Evolutionary conservation across 2,888 invertebrate species (phyloP).

Genomic region (Habroteleia sp.): DNA sequence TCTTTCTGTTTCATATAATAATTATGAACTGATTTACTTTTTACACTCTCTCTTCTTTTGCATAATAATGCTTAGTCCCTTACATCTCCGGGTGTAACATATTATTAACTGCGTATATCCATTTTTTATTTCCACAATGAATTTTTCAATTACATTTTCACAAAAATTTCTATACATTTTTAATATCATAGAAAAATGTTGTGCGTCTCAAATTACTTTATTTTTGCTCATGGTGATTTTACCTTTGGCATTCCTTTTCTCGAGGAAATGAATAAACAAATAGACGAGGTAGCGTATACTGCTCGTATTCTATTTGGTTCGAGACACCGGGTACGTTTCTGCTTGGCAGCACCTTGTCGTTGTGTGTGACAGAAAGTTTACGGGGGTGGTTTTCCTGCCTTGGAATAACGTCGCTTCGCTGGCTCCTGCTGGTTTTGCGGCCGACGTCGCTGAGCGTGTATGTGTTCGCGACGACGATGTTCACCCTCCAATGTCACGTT

Average conservation of each 20-base stretch:
- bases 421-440: slow-evolving; percentile 69
- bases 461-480: slow-evolving; percentile 61
- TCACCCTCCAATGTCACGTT: slow-evolving; percentile 63
- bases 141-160: too few species aligned
- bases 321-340: slow-evolving; percentile 58
- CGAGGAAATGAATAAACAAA: slow-evolving; percentile 41
- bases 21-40: too few species aligned
- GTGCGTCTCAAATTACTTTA: background rate
- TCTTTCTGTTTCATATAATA: too few species aligned
- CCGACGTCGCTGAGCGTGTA: slow-evolving; percentile 63
- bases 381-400: slow-evolving; percentile 66
- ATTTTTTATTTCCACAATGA: too few species aligned
- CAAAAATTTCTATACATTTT: too few species aligned
- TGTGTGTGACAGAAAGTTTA: slow-evolving; percentile 68
- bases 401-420: slow-evolving; percentile 69
- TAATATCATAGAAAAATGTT: background rate
- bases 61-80: too few species aligned
- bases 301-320: slow-evolving; percentile 49
- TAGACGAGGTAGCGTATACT: slow-evolving; percentile 9
- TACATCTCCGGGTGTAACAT: too few species aligned
- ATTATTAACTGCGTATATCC: too few species aligned
- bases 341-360: slow-evolving; percentile 60
- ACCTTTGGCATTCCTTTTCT: slow-evolving; percentile 1
- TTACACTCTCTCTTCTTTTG: too few species aligned
- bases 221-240: slow-evolving; percentile 4